Evolutionary conservation across 2,113 vertebrate genomes (phyloP).

Genomic region (Stegastes partitus): DNA sequence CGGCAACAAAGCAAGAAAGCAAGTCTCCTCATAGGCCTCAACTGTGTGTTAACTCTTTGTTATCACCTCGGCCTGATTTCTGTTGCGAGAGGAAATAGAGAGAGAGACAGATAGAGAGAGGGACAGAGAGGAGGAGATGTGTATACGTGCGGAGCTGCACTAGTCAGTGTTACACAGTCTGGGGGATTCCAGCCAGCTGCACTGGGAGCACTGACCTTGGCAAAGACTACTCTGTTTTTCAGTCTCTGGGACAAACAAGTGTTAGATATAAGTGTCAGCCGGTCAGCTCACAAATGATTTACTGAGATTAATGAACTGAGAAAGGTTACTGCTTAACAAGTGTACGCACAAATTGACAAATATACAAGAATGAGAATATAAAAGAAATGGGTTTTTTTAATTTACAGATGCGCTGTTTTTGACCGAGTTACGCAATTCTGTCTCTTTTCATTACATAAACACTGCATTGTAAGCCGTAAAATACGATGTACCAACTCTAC

Average conservation of each 20-base stretch:
- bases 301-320: conserved; percentile 32
- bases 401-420: neutral
- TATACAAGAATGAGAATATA: neutral
- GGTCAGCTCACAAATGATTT: conserved; percentile 48
- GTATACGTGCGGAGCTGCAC: conserved; percentile 83
- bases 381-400: neutral
- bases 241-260: conserved; percentile 68
- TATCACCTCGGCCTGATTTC: conserved; percentile 42
- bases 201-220: conserved; percentile 80
- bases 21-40: conserved; percentile 2
- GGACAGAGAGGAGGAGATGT: conserved; percentile 56
- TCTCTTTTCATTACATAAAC: conserved; percentile 4
- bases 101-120: conserved; percentile 46
- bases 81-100: conserved; percentile 43
- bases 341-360: neutral
- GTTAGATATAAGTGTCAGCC: conserved; percentile 61
- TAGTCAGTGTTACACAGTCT: conserved; percentile 66
- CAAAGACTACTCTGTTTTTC: conserved; percentile 67
- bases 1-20: conserved; percentile 1
- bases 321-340: conserved; percentile 5
- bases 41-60: conserved; percentile 43
- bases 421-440: neutral
- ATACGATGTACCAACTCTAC: conserved; percentile 21
- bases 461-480: conserved; percentile 15
- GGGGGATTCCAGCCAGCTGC: conserved; percentile 80